Percentiles rank a stretch among this genome's conserved stretches.
phyloP scores from a whole-genome alignment of 2,888 invertebrate genomes.

The Eustalomyia histrio region DNA sequence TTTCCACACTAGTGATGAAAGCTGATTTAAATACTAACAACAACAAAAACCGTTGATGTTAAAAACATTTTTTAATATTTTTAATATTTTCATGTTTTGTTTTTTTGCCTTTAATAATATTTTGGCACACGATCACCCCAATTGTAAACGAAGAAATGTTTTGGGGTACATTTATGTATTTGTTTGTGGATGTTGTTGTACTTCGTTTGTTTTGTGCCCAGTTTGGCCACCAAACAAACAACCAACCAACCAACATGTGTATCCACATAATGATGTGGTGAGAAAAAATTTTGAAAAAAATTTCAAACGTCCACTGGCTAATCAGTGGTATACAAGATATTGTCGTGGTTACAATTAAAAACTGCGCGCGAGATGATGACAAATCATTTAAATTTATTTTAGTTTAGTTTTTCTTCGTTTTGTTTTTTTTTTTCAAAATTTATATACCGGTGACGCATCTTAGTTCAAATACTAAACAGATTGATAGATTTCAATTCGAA shows the following conservation, averaged over 20 bases:
- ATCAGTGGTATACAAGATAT: constrained; percentile 64
- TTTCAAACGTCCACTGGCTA: constrained; percentile 58
- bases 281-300: constrained; percentile 46
- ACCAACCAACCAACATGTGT: constrained; percentile 30
- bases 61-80: constrained; percentile 1
- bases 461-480: constrained; percentile 21
- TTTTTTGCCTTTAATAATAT: constrained; percentile 10
- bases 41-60: constrained; percentile 9
- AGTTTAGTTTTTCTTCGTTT: constrained; percentile 31
- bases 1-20: neutral
- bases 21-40: constrained; percentile 15
- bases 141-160: constrained; percentile 29
- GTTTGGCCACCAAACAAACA: constrained; percentile 3
- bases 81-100: neutral
- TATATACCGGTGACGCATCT: constrained; percentile 8
- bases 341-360: constrained; percentile 63
- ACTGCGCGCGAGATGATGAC: constrained; percentile 58
- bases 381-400: constrained; percentile 62
- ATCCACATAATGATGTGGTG: constrained; percentile 55
- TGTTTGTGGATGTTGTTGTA: constrained; percentile 35
- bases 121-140: constrained; percentile 40
- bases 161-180: constrained; percentile 18
- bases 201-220: neutral
- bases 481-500: neutral
- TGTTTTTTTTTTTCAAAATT: neutral